A percentile compares a stretch with the other conserved stretches of the same genome.
Evolutionary conservation across 2,113 vertebrate genomes (phyloP).

Genomic region (Alectura lathami): DNA sequence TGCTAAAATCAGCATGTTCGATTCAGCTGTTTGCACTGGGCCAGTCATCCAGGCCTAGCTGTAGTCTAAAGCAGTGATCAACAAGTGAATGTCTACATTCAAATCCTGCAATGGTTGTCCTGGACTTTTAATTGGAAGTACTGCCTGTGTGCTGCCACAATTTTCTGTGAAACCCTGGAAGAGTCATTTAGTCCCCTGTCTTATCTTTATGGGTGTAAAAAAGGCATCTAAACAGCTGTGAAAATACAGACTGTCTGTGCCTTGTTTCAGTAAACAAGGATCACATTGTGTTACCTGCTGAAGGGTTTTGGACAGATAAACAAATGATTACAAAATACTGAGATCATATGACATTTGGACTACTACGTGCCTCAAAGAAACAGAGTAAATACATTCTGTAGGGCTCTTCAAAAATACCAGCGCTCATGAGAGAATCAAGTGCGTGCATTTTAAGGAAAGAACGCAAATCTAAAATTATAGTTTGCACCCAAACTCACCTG

Average conservation of each 20-base stretch:
- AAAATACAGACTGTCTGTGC: background rate
- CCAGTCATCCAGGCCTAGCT: background rate
- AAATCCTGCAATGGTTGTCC: background rate
- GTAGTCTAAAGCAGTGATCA: background rate
- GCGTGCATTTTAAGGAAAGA: background rate
- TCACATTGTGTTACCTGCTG: background rate
- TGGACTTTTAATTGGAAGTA: background rate
- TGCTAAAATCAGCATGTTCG: background rate
- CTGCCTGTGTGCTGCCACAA: background rate
- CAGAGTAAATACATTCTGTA: background rate
- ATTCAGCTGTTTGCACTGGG: background rate
- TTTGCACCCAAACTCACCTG: background rate
- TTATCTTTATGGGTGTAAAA: background rate
- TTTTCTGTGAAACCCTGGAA: background rate
- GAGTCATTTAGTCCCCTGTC: background rate
- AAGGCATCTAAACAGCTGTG: background rate
- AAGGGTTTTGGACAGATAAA: background rate
- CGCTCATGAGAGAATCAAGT: background rate
- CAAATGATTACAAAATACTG: background rate
- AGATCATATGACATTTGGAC: background rate
- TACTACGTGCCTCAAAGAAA: background rate
- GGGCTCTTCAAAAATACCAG: background rate
- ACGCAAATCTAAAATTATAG: background rate
- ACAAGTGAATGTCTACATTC: background rate
- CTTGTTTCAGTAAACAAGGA: background rate